These are phyloP conservation scores for Stegophylla sp. DNA, from an alignment of 2,888 invertebrate genomes.

Conservation along the genomic window DNA sequence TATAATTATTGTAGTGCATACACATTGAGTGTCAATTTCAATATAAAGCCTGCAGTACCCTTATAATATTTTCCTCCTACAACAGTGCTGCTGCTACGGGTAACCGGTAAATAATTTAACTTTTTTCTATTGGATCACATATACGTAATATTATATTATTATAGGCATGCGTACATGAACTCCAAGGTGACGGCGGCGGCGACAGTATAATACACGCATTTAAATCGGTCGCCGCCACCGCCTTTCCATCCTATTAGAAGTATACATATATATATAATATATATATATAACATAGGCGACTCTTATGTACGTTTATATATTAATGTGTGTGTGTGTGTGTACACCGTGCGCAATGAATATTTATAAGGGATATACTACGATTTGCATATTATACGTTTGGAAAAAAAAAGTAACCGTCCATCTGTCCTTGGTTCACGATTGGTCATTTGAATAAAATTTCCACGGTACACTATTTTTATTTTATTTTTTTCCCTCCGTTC, in stretches of 20 bases:
- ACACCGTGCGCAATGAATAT: slow-evolving; percentile 31
- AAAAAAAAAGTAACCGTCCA: slow-evolving; percentile 47
- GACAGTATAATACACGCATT: slow-evolving; percentile 4
- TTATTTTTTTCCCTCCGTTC: slow-evolving; percentile 8
- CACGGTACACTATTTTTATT: slow-evolving; percentile 27
- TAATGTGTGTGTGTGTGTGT: background rate
- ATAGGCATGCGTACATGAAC: background rate
- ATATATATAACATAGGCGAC: background rate
- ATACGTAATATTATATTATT: no score
- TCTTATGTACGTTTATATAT: background rate
- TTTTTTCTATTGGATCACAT: background rate
- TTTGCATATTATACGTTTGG: slow-evolving; percentile 49
- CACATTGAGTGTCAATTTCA: no score
- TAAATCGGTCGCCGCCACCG: slow-evolving; percentile 6
- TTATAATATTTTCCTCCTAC: background rate
- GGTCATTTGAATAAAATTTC: slow-evolving; percentile 59
- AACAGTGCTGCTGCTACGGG: background rate
- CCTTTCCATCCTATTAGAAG: no score
- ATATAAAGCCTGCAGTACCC: no score
- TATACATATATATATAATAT: slow-evolving; percentile 11
- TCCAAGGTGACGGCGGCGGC: slow-evolving; percentile 29
- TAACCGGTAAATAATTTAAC: background rate
- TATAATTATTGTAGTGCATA: no score
- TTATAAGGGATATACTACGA: slow-evolving; percentile 56
- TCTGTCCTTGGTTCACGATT: slow-evolving; percentile 57